Percentiles rank a stretch among this genome's conserved stretches.
Conservation (phyloP, 2,113 vertebrate species). For the Propithecus coquereli region DNA sequence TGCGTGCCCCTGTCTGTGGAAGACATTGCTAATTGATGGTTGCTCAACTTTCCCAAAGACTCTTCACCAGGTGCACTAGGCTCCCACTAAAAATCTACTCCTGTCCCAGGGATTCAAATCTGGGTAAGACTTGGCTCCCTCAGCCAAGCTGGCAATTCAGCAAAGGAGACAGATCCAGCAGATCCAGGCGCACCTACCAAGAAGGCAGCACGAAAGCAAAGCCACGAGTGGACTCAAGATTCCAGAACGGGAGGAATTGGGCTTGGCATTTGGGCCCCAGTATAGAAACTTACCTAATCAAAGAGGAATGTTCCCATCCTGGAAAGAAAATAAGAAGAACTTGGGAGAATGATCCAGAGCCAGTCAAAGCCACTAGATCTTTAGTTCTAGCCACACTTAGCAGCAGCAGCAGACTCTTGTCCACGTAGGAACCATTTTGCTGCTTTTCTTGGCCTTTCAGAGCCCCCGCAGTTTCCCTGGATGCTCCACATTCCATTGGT, state of each 20-base stretch:
- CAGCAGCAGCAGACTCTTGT: background rate
- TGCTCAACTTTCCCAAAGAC: background rate
- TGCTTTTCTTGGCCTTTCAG: background rate
- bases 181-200: background rate
- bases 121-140: too few relatives aligned
- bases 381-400: background rate
- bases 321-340: background rate
- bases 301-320: background rate
- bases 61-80: background rate
- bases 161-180: background rate
- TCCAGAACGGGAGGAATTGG: background rate
- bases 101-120: background rate
- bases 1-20: background rate
- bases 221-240: background rate
- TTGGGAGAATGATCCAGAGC: background rate
- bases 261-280: background rate
- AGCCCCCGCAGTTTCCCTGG: conserved; percentile 34
- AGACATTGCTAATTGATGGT: background rate
- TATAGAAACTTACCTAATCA: background rate
- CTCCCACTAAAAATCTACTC: background rate
- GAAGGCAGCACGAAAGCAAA: background rate
- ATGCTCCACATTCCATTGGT: conserved; percentile 61
- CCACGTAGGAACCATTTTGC: background rate
- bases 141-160: background rate
- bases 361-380: background rate